Evolutionary conservation across 2,797 vertebrate species (phyloP).

Genomic region (Coluber constrictor): DNA sequence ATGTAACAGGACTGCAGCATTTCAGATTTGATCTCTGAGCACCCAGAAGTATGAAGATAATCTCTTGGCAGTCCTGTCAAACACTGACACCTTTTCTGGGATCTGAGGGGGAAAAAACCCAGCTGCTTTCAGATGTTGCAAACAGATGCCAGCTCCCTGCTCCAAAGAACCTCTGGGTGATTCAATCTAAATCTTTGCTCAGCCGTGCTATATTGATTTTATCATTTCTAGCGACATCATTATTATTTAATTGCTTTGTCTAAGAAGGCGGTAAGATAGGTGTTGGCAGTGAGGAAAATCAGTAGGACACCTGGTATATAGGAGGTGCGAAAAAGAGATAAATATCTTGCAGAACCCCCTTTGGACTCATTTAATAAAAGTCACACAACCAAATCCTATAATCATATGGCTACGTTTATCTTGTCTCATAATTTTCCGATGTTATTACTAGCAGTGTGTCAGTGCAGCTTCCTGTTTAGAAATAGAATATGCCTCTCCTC

Average conservation of each 20-base stretch:
- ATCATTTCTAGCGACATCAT: conserved; percentile 15
- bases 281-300: not conserved
- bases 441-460: not conserved
- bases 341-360: not conserved
- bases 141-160: not conserved
- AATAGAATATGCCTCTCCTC: not conserved
- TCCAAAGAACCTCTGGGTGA: not conserved
- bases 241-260: not conserved
- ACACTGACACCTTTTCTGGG: not conserved
- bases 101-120: not conserved
- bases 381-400: not conserved
- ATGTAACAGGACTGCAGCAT: not conserved
- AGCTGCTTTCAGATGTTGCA: not conserved
- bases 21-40: not conserved
- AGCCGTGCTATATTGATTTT: not conserved
- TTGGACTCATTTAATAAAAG: conserved; percentile 18
- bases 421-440: not conserved
- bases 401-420: not conserved
- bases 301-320: not conserved
- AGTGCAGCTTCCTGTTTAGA: not conserved
- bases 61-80: not conserved
- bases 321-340: not conserved
- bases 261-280: conserved; percentile 1
- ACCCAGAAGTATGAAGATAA: not conserved
- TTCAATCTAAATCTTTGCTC: not conserved